Base-by-base conservation (phyloP, 64 coral and sea anemone genomes). In the Cladopsammia gracilis region DNA sequence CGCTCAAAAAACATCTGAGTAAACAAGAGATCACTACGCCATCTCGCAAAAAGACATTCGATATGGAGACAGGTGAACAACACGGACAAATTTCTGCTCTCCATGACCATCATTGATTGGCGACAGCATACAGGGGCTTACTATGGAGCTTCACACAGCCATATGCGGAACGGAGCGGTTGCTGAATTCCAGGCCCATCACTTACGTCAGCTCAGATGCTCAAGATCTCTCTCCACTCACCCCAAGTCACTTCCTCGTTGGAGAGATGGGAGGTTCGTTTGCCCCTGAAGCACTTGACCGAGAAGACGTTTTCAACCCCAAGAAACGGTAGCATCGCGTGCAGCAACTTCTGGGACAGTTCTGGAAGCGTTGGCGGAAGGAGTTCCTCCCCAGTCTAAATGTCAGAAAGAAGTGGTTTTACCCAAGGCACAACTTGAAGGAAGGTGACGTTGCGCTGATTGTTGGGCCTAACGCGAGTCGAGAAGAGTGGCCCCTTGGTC, bases 271-370 rank as follows among this genome's bases (percentile, higher is more conserved):
- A 20, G 89, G 89, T 5, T 9, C 5, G 16, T 90, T 90, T 23
- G 89, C 76, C 46, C 60, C 89, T 6, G 89, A 90, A 54, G 10
- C 62, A 22, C 10, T 23, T 50, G 56, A 76, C 12, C 34, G 34
- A 34, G 89, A 71, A 18, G 48, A 80, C 18, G 12, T 19, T 16
- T 43, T 51, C 50, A 81, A 71, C 46, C 89, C 89, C 50, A 44
- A 65, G 14, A 90, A 79, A 13, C 25, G 89, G n/a, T 90, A 76
- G 89, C 89, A 56, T 65, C 89, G 89, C 9, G 64, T 90, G 18
- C 89, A 90, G 48, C 89, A 90, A 26, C 46, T 90, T 8, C 43
- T 90, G 7, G 43, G 45, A 1, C 76, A 90, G 24, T 48, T 90
- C 14, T 90, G 89, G 89, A 81, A 82, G 53, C 46, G 76, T 5